These are phyloP conservation scores for Oreochromis spilurus DNA, from an alignment of 2,113 vertebrate species.

Conservation along the genomic window DNA sequence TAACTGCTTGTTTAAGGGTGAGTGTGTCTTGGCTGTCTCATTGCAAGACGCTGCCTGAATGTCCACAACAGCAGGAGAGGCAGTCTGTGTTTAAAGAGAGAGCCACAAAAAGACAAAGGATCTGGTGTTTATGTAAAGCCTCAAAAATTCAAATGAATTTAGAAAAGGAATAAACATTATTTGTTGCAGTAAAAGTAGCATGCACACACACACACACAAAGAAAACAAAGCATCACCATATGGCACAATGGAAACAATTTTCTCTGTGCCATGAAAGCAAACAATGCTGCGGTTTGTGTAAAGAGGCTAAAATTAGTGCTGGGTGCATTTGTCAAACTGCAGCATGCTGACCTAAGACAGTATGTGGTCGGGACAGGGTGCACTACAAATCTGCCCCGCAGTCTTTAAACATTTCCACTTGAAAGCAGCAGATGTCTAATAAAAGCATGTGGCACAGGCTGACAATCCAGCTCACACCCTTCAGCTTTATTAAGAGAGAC, in stretches of 20 bases:
- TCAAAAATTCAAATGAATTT: not conserved
- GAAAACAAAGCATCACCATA: not conserved
- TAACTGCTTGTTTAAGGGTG: not conserved
- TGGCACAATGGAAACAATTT: slow-evolving; percentile 22
- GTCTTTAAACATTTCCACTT: slow-evolving; percentile 47
- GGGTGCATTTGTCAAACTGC: slow-evolving; percentile 46
- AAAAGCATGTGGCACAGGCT: slow-evolving; percentile 33
- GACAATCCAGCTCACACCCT: slow-evolving; percentile 27
- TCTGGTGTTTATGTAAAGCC: not conserved
- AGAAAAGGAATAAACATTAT: not conserved
- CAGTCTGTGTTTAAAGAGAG: not conserved
- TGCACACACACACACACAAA: not conserved
- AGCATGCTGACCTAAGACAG: slow-evolving; percentile 31
- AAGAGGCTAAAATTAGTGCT: slow-evolving; percentile 57
- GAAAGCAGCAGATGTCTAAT: slow-evolving; percentile 62
- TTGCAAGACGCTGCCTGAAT: not conserved
- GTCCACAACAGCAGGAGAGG: not conserved
- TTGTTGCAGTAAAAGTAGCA: not conserved
- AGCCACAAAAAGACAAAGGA: not conserved
- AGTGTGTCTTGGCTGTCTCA: not conserved
- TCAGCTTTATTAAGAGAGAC: slow-evolving; percentile 45
- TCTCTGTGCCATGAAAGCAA: slow-evolving; percentile 29
- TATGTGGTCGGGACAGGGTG: slow-evolving; percentile 20
- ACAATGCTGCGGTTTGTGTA: slow-evolving; percentile 47
- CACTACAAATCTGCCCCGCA: slow-evolving; percentile 29